Percentiles rank a stretch among this genome's conserved stretches.
These are phyloP conservation scores for Apteryx owenii DNA, from an alignment of 2,113 vertebrate species.

Conservation along the genomic window DNA sequence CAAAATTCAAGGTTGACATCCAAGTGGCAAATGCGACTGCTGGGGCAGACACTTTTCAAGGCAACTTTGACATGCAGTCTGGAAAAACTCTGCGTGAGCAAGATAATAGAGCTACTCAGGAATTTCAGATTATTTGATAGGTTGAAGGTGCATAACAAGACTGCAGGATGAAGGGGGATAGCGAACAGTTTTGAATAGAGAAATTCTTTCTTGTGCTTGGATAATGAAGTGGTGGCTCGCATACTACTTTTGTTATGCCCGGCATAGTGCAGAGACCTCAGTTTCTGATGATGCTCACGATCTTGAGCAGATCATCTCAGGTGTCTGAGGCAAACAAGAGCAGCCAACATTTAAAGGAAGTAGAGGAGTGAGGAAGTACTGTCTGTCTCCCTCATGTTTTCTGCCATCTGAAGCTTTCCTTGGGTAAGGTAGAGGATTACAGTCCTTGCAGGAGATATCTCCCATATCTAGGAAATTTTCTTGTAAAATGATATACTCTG, in stretches of 20 bases:
- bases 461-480: neutral
- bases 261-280: neutral
- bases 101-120: neutral
- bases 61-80: neutral
- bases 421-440: neutral
- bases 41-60: neutral
- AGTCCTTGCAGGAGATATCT: neutral
- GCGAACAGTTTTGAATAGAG: neutral
- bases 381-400: neutral
- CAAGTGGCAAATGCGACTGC: neutral
- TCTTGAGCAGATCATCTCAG: neutral
- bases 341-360: neutral
- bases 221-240: neutral
- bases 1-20: neutral
- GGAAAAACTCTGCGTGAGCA: neutral
- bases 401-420: neutral
- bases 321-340: neutral
- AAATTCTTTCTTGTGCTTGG: neutral
- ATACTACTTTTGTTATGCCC: neutral
- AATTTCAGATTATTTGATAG: neutral
- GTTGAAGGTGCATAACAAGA: neutral
- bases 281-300: neutral
- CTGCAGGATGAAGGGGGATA: neutral
- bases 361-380: neutral
- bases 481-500: neutral